phyloP scores from a whole-genome alignment of 2,113 vertebrate genomes.

The Elgaria multicarinata region DNA sequence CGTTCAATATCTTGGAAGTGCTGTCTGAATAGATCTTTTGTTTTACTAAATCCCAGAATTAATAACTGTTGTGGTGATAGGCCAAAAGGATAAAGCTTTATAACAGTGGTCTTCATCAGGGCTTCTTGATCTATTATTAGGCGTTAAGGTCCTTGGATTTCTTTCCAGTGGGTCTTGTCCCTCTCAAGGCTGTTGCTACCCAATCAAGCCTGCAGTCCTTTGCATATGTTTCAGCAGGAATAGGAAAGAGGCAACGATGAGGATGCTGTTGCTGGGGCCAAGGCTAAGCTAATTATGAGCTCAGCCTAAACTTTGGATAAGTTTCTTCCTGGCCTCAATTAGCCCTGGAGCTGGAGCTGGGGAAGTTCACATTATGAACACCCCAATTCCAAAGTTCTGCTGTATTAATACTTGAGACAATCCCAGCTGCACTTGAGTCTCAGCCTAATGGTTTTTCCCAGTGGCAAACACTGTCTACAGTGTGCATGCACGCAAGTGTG shows the following conservation, averaged over 20 bases:
- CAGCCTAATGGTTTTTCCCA: not conserved
- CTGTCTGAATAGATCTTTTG: too few species aligned
- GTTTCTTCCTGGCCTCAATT: not conserved
- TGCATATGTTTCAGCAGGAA: not conserved
- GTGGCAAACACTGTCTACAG: not conserved
- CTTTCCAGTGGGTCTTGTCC: not conserved
- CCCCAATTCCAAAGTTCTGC: not conserved
- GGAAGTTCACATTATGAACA: not conserved
- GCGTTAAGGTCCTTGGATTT: not conserved
- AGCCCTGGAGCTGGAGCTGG: not conserved
- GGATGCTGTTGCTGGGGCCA: not conserved
- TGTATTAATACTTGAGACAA: too few species aligned
- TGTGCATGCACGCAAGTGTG: not conserved
- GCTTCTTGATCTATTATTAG: too few species aligned
- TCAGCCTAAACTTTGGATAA: not conserved
- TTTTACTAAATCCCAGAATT: too few species aligned
- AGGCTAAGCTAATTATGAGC: not conserved
- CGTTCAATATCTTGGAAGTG: too few species aligned
- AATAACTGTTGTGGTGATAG: too few species aligned
- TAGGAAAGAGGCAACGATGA: not conserved
- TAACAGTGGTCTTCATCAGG: too few species aligned
- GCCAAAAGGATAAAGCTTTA: too few species aligned
- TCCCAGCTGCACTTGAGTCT: too few species aligned
- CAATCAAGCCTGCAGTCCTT: not conserved
- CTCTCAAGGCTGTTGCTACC: not conserved